These are phyloP conservation scores for Myodes glareolus DNA, from an alignment of 2,113 vertebrate genomes.

Conservation along the genomic window DNA sequence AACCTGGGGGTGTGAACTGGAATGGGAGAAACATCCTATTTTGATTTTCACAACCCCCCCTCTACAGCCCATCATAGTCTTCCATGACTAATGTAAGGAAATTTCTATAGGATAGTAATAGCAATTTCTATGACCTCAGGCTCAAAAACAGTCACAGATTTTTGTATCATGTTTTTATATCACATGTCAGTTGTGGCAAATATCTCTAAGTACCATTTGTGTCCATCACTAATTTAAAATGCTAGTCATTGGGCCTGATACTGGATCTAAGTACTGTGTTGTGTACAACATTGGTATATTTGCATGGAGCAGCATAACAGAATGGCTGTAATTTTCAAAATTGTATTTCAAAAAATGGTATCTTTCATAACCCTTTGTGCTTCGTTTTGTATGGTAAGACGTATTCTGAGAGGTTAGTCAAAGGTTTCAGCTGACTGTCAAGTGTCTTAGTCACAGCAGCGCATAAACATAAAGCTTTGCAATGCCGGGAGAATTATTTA, in stretches of 20 bases:
- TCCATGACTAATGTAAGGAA: not conserved
- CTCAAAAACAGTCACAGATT: not conserved
- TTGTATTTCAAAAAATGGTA: not conserved
- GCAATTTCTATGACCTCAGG: not conserved
- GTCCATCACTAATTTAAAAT: not conserved
- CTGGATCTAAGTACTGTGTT: not conserved
- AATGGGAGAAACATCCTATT: not conserved
- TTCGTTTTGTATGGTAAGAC: slow-evolving; percentile 7
- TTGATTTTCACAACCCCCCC: not conserved
- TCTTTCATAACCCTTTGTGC: not conserved
- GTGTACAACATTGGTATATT: not conserved
- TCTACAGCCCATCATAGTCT: not conserved
- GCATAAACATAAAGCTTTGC: not conserved
- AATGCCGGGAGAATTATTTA: not conserved
- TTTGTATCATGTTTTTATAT: not conserved
- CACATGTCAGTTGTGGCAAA: not conserved
- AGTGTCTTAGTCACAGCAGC: not conserved
- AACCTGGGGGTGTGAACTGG: not conserved
- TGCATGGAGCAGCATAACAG: not conserved
- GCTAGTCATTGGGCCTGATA: not conserved
- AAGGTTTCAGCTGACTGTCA: not conserved
- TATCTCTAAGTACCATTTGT: not conserved
- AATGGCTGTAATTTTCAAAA: slow-evolving; percentile 21
- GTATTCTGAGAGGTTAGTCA: not conserved
- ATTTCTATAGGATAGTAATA: not conserved